Evolutionary conservation across 2,888 invertebrate genomes (phyloP).

Genomic region (Leptodirus hochenwartii): DNA sequence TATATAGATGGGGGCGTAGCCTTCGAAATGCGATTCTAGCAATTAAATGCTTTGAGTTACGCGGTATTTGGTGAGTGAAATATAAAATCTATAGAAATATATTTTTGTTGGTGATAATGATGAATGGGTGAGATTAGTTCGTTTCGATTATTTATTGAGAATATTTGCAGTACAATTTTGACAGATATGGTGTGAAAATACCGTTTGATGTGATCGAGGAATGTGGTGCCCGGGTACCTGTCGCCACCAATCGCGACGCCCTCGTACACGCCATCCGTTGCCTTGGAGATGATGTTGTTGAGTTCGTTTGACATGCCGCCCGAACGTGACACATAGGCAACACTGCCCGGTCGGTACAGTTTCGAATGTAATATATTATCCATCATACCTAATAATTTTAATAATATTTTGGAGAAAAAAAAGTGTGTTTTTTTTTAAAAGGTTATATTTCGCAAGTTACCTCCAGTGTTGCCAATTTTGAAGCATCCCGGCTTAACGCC

Average conservation of each 20-base stretch:
- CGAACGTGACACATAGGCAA: constrained; percentile 95
- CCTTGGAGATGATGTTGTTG: constrained; percentile 92
- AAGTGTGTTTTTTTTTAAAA: constrained; percentile 5
- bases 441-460: constrained; percentile 24
- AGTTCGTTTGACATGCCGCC: constrained; percentile 99
- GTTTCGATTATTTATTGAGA: too few relatives aligned
- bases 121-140: too few relatives aligned
- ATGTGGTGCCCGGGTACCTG: constrained; percentile 93
- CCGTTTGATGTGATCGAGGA: constrained; percentile 91
- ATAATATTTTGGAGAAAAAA: constrained; percentile 1
- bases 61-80: too few relatives aligned
- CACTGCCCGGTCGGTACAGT: constrained; percentile 88
- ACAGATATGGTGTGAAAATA: too few relatives aligned
- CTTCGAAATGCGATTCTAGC: too few relatives aligned
- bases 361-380: constrained; percentile 97
- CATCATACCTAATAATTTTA: constrained; percentile 48
- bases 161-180: too few relatives aligned
- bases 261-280: constrained; percentile 93
- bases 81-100: too few relatives aligned
- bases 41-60: too few relatives aligned
- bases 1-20: too few relatives aligned
- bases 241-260: constrained; percentile 97
- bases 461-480: constrained; percentile 98
- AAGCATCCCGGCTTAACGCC: constrained; percentile 98
- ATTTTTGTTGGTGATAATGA: too few relatives aligned